Conservation (phyloP, 1,140 invertebrate genomes). For the Papilio dardanus region DNA sequence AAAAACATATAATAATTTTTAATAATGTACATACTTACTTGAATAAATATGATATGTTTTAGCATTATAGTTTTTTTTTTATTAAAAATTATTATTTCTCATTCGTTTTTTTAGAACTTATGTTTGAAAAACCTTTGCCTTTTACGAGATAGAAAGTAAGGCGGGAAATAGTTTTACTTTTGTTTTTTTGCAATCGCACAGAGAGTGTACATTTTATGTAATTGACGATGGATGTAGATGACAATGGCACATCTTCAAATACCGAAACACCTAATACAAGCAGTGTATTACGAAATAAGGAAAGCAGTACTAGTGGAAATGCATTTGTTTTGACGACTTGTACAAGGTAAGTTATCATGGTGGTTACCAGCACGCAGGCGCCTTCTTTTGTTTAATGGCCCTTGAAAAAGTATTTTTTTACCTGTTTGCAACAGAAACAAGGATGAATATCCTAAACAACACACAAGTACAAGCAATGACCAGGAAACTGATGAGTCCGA, state of each 20-base stretch:
- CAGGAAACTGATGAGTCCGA: slow-evolving; percentile 65
- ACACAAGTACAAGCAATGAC: slow-evolving; percentile 44
- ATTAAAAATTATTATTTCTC: too few relatives aligned
- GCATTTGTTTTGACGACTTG: slow-evolving; percentile 60
- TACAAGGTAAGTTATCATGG: slow-evolving; percentile 52
- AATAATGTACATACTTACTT: background rate
- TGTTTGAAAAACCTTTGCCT: background rate
- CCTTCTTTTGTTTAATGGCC: background rate
- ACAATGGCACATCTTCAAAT: background rate
- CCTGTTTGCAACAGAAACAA: slow-evolving; percentile 4
- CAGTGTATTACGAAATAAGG: slow-evolving; percentile 34
- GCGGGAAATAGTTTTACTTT: slow-evolving; percentile 4
- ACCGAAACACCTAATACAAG: background rate
- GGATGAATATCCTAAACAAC: background rate
- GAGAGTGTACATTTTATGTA: background rate
- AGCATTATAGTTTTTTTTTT: too few relatives aligned
- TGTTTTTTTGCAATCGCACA: background rate
- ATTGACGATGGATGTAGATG: slow-evolving; percentile 3
- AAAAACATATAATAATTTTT: background rate
- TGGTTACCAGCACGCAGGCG: background rate
- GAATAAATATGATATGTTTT: background rate
- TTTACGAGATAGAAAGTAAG: slow-evolving; percentile 5
- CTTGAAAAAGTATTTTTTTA: background rate
- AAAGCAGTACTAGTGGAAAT: slow-evolving; percentile 43
- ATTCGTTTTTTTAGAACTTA: background rate